phyloP scores from a whole-genome alignment of 2,888 invertebrate species.

The Plemyria rubiginata region DNA sequence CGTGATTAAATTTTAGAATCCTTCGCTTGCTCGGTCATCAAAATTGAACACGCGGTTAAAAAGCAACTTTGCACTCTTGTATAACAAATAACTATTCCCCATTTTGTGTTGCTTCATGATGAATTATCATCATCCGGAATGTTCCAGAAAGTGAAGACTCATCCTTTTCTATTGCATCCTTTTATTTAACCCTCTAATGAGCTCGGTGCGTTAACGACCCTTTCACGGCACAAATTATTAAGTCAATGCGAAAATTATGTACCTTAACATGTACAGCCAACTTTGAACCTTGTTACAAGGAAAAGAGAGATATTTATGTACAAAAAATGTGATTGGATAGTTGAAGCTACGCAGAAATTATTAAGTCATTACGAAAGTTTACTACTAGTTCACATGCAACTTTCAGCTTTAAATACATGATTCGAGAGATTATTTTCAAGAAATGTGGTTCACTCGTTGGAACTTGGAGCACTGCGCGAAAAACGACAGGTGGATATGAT shows the following conservation, averaged over 20 bases:
- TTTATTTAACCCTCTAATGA: conserved; percentile 77
- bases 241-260: conserved; percentile 58
- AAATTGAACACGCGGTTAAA: too few species aligned
- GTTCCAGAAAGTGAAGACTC: conserved; percentile 62
- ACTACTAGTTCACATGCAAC: too few species aligned
- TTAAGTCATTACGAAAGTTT: too few species aligned
- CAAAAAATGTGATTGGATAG: background rate
- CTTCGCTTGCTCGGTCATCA: too few species aligned
- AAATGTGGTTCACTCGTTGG: too few species aligned
- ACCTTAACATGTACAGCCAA: conserved; percentile 6
- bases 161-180: conserved; percentile 79
- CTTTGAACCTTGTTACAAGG: conserved; percentile 25
- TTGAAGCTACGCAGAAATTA: background rate
- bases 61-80: too few species aligned
- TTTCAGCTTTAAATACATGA: too few species aligned
- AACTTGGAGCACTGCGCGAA: too few species aligned
- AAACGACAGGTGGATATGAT: background rate
- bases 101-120: conserved; percentile 47
- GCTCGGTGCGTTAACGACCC: conserved; percentile 51
- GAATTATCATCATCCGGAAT: conserved; percentile 31
- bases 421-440: too few species aligned
- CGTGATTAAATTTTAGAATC: too few species aligned
- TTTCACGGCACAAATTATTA: conserved; percentile 54
- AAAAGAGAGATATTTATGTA: background rate
- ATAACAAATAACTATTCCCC: too few species aligned